Base-by-base conservation (phyloP, 2,888 invertebrate genomes). In the Lingula anatina region DNA sequence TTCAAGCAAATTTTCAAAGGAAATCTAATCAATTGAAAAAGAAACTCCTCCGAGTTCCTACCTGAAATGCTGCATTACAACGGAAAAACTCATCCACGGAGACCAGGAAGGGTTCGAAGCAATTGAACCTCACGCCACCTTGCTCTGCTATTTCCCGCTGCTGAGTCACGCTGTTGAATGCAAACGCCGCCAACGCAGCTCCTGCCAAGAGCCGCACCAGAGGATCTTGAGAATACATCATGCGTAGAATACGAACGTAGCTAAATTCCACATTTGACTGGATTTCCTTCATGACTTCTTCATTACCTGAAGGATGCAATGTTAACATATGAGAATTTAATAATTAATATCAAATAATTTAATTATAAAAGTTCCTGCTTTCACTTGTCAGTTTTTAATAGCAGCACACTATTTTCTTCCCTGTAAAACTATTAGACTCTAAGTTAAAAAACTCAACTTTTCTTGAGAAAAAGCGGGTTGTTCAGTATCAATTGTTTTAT, bases 41-140 rank as follows among this genome's bases (percentile, higher is more conserved):
- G n/a, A n/a, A n/a, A n/a, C n/a, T n/a, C n/a, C n/a, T n/a, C n/a
- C n/a, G n/a, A n/a, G n/a, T 15, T 20, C 51, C 51, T 47, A 75
- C 74, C 73, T 75, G 76, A 54, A 71, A 76, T 2, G 75, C 73
- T 20, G 72, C 68, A 52, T 66, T 59, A 44, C 73, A 73, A 47
- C 74, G 57, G 55, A 62, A 66, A 45, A 50, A 64, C 45, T 75
- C 74, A 51, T 74, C 68, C 24, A 64, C 61, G 2, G 73, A 72
- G 47, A 68, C 58, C 27, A 76, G 57, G 51, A 76, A 75, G 9
- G 70, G 68, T 3, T 66, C 60, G 48, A 75, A 73, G 45, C 71
- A 72, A 52, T 57, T 60, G 59, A 73, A 75, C 4, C 69, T 48
- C 20, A 76, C 68, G 3, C 75, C 73, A 1, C 73, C 75, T 55